These are phyloP conservation scores for Actinia equina DNA, from an alignment of 64 coral and sea anemone species.

Conservation along the genomic window DNA sequence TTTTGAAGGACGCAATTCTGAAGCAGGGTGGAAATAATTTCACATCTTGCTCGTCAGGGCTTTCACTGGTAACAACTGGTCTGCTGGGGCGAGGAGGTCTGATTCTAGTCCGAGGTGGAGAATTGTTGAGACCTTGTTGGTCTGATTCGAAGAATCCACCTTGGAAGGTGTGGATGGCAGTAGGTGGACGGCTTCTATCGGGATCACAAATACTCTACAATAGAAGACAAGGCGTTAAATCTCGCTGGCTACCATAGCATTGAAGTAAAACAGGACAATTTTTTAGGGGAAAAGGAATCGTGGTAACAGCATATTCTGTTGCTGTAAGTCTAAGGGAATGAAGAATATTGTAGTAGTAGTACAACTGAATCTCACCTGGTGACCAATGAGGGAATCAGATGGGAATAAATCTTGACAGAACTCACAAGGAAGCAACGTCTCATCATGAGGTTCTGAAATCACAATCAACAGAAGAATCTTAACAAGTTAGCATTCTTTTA, in stretches of 20 bases:
- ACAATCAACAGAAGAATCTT: neutral
- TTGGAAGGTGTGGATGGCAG: neutral
- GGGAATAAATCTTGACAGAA: slow-evolving; percentile 74
- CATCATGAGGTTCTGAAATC: slow-evolving; percentile 31
- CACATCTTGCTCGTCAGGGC: neutral
- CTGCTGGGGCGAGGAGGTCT: slow-evolving; percentile 50
- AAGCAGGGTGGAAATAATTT: neutral
- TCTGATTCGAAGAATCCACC: neutral
- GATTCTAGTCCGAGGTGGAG: neutral
- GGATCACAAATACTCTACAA: slow-evolving; percentile 41
- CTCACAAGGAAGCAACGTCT: slow-evolving; percentile 75
- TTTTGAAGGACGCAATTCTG: neutral
- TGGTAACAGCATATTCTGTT: too few species aligned
- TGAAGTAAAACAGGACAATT: neutral
- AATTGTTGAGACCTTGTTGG: slow-evolving; percentile 19
- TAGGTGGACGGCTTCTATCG: slow-evolving; percentile 8
- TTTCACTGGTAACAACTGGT: slow-evolving; percentile 14
- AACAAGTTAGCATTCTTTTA: too few species aligned
- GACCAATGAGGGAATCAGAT: slow-evolving; percentile 40
- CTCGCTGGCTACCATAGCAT: neutral
- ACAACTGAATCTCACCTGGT: slow-evolving; percentile 21
- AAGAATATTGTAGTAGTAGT: too few species aligned
- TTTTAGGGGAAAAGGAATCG: too few species aligned
- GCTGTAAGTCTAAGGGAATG: too few species aligned
- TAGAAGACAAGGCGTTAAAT: neutral